These are phyloP conservation scores for Drosophila pruinosa DNA, from an alignment of 1,140 invertebrate species.

Conservation along the genomic window DNA sequence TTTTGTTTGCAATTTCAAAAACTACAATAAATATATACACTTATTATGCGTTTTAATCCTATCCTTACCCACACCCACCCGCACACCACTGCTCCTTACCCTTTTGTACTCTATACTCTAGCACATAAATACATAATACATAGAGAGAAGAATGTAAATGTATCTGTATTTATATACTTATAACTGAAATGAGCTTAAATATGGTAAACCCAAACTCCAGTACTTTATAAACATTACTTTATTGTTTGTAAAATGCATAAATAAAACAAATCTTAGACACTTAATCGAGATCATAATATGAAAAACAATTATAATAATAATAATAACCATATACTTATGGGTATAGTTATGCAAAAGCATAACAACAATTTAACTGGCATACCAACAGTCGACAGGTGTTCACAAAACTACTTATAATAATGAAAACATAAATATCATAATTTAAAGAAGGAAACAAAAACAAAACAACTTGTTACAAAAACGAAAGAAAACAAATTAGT, in stretches of 20 bases:
- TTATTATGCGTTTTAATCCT: constrained; percentile 22
- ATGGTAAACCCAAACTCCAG: constrained; percentile 62
- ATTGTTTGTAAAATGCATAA: constrained; percentile 70
- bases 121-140: constrained; percentile 30
- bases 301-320: constrained; percentile 18
- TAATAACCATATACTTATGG: constrained; percentile 4
- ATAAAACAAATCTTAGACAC: constrained; percentile 67
- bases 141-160: constrained; percentile 11
- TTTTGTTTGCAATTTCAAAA: constrained; percentile 46
- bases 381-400: constrained; percentile 79
- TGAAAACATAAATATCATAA: constrained; percentile 62
- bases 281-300: constrained; percentile 60
- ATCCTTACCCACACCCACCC: neutral
- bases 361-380: constrained; percentile 75
- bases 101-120: constrained; percentile 32
- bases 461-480: constrained; percentile 36
- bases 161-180: constrained; percentile 31
- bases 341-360: constrained; percentile 48
- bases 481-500: constrained; percentile 25
- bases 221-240: constrained; percentile 68
- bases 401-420: constrained; percentile 48
- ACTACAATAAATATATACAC: neutral
- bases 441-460: constrained; percentile 19
- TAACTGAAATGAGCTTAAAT: constrained; percentile 76
- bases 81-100: neutral